Evolutionary conservation across 2,797 vertebrate genomes (phyloP), one percentile per base, ranked within the genome.

Genomic region (Agapornis canus): DNA sequence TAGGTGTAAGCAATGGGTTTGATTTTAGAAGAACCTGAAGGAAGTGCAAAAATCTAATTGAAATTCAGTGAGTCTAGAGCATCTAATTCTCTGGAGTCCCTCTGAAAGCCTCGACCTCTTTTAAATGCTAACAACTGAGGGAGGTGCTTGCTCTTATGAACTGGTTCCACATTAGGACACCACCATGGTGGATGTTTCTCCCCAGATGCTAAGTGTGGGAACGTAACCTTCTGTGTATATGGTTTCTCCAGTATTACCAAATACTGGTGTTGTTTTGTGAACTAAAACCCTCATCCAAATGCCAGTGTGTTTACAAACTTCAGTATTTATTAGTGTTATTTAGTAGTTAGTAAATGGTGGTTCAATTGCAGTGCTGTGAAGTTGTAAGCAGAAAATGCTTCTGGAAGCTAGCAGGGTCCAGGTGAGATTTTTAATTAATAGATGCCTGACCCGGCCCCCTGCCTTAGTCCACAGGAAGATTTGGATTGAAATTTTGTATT

Each of bases 1-100:
- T 71, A 92, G 61, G 47, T 87, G 49, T 93, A 73, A 64, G 54
- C 4, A 5, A n/a, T 47, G n/a, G 20, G 49, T 27, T 77, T 92
- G 68, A 85, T 92, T 93, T 88, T 65, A 78, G 82, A 91, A 92
- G 83, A 89, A 70, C 56, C 52, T 77, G 65, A 79, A 89, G 61
- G 68, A 90, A 59, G 56, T 8, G 1, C 45, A 56, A 72, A 57
- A 81, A 80, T 43, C n/a, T 71, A 82, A 92, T 89, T 94, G 75
- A 93, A 95, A 94, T 92, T 95, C 89, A 77, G 0, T 51, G 75
- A 90, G 40, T 73, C 52, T 89, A 56, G 60, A 92, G 70, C 65
- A 69, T 83, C 65, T 92, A 57, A 84, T 95, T 92, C 61, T 65
- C 68, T 81, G 70, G 31, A 23, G 57, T 92, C 49, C 56, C 57